A percentile compares a stretch with the other conserved stretches of the same genome.
phyloP scores from a whole-genome alignment of 2,888 invertebrate species.

The Drosophila anomalata region DNA sequence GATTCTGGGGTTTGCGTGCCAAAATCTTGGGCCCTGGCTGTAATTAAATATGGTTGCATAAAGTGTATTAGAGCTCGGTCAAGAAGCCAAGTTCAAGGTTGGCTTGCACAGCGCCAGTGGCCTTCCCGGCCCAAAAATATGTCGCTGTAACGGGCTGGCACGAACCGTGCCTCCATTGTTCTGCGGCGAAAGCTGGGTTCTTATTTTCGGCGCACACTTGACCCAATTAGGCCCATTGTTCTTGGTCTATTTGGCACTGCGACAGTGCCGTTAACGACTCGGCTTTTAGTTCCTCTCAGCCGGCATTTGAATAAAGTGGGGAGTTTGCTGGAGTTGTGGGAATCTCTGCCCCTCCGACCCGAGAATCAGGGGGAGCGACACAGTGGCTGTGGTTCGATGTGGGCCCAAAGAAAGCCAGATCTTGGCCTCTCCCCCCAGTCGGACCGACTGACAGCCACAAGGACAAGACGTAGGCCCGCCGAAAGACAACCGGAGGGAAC shows the following conservation, averaged over 20 bases:
- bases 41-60: slow-evolving; percentile 23
- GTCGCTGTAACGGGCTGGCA: not conserved
- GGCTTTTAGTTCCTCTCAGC: slow-evolving; percentile 4
- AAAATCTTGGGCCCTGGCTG: slow-evolving; percentile 32
- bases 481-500: not conserved
- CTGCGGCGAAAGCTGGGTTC: slow-evolving; percentile 30
- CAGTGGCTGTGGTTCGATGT: not conserved
- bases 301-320: slow-evolving; percentile 19
- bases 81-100: slow-evolving; percentile 37
- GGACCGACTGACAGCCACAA: slow-evolving; percentile 31
- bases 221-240: slow-evolving; percentile 39
- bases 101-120: not conserved
- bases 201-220: slow-evolving; percentile 11
- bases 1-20: slow-evolving; percentile 57
- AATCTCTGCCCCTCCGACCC: not conserved
- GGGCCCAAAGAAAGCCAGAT: slow-evolving; percentile 8
- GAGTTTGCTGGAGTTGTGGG: slow-evolving; percentile 10
- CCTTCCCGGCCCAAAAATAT: no score
- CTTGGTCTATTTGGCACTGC: slow-evolving; percentile 21
- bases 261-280: slow-evolving; percentile 14
- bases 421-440: not conserved
- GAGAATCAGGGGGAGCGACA: no score
- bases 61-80: slow-evolving; percentile 6
- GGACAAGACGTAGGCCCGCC: slow-evolving; percentile 62
- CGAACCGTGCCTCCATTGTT: slow-evolving; percentile 15